Conservation (phyloP, 92 coral and sea anemone genomes). For the Phenganax stokvisi region DNA sequence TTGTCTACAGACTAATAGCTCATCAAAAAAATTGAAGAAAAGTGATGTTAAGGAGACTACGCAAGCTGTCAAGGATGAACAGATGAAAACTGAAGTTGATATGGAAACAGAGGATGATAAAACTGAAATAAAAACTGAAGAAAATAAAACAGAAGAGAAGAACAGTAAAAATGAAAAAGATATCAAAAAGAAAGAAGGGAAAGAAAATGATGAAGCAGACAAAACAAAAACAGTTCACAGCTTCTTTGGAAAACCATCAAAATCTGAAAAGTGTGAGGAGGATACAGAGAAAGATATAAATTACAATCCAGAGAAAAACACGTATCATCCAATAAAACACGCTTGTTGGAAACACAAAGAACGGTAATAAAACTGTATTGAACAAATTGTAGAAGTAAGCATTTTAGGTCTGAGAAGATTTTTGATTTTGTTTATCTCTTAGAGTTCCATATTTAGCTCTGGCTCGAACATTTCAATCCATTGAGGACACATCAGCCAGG, state of each 20-base stretch:
- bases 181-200: slow-evolving; percentile 5
- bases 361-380: slow-evolving; percentile 40
- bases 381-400: no score
- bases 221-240: slow-evolving; percentile 49
- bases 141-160: slow-evolving; percentile 33
- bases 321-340: slow-evolving; percentile 81
- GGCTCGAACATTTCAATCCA: slow-evolving; percentile 85
- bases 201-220: slow-evolving; percentile 21
- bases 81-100: neutral
- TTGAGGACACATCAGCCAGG: slow-evolving; percentile 97
- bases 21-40: slow-evolving; percentile 40
- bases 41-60: slow-evolving; percentile 2
- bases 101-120: slow-evolving; percentile 25
- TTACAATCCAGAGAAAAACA: slow-evolving; percentile 81
- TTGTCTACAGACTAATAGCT: slow-evolving; percentile 10
- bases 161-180: slow-evolving; percentile 38
- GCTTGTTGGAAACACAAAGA: slow-evolving; percentile 96
- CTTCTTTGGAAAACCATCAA: slow-evolving; percentile 68
- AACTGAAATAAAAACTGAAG: neutral
- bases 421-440: neutral
- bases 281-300: slow-evolving; percentile 63
- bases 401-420: no score
- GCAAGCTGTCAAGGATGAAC: neutral
- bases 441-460: slow-evolving; percentile 95
- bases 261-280: slow-evolving; percentile 10